These are phyloP conservation scores for Volucella zonaria DNA, from an alignment of 2,888 invertebrate genomes.

Conservation along the genomic window DNA sequence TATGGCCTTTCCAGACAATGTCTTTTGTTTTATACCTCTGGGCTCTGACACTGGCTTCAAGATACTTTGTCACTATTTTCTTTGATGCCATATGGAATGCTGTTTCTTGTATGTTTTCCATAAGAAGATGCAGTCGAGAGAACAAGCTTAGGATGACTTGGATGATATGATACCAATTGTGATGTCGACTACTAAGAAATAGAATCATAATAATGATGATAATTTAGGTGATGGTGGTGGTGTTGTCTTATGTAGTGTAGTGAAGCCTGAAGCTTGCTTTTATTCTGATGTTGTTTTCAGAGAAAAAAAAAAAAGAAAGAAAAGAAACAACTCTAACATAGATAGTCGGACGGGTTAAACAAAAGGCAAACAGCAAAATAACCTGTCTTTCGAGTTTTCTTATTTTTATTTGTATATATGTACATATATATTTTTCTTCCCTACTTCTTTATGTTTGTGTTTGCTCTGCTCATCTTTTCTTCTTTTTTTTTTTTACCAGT, in stretches of 20 bases:
- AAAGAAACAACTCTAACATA: slow-evolving; percentile 56
- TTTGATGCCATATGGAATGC: slow-evolving; percentile 34
- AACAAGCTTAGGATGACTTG: slow-evolving; percentile 45
- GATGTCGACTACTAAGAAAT: slow-evolving; percentile 21
- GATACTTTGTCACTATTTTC: not conserved
- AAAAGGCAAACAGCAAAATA: slow-evolving; percentile 70
- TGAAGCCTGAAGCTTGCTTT: slow-evolving; percentile 17
- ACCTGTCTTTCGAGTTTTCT: slow-evolving; percentile 70
- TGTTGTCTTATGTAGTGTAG: not conserved
- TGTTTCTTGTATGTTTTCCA: slow-evolving; percentile 34
- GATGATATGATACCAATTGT: slow-evolving; percentile 54
- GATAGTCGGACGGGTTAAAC: slow-evolving; percentile 65
- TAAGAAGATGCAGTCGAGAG: slow-evolving; percentile 50
- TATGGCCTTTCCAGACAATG: not conserved
- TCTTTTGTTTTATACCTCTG: not conserved
- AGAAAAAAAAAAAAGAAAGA: slow-evolving; percentile 9
- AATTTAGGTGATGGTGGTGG: slow-evolving; percentile 10
- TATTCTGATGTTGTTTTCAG: slow-evolving; percentile 10
- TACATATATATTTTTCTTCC: slow-evolving; percentile 5
- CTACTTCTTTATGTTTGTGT: slow-evolving; percentile 33
- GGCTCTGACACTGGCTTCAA: too few relatives aligned
- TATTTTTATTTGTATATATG: not conserved
- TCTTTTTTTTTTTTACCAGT: slow-evolving; percentile 26
- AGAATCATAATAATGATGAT: slow-evolving; percentile 10
- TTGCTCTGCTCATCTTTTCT: slow-evolving; percentile 58